These are phyloP conservation scores for Charina bottae DNA, from an alignment of 2,113 vertebrate genomes.

Conservation along the genomic window DNA sequence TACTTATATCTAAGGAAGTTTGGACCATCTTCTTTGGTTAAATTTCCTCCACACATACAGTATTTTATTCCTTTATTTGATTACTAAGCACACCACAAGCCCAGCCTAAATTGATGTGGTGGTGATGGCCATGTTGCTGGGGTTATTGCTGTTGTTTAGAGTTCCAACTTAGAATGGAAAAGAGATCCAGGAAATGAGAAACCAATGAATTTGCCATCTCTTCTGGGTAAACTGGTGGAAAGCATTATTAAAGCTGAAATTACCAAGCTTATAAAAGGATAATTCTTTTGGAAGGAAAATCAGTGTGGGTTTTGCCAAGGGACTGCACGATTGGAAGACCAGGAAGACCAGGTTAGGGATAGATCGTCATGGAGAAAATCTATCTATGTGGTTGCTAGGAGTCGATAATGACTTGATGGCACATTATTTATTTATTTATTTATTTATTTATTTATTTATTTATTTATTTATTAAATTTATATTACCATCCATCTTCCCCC, in stretches of 20 bases:
- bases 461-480: no score
- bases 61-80: neutral
- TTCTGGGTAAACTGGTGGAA: neutral
- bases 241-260: neutral
- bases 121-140: neutral
- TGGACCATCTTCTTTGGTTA: neutral
- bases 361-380: neutral
- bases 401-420: neutral
- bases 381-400: neutral
- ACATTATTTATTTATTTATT: no score
- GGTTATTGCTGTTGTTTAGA: neutral
- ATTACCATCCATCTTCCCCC: no score
- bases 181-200: neutral
- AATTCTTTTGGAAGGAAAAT: neutral
- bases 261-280: neutral
- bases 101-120: neutral
- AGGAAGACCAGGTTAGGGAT: neutral
- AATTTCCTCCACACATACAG: neutral
- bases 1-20: neutral
- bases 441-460: no score
- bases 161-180: neutral
- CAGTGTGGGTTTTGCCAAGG: neutral
- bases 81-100: neutral
- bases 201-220: neutral
- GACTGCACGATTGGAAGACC: neutral